These are phyloP conservation scores for Anhinga anhinga DNA, from an alignment of 2,113 vertebrate species.

Conservation along the genomic window DNA sequence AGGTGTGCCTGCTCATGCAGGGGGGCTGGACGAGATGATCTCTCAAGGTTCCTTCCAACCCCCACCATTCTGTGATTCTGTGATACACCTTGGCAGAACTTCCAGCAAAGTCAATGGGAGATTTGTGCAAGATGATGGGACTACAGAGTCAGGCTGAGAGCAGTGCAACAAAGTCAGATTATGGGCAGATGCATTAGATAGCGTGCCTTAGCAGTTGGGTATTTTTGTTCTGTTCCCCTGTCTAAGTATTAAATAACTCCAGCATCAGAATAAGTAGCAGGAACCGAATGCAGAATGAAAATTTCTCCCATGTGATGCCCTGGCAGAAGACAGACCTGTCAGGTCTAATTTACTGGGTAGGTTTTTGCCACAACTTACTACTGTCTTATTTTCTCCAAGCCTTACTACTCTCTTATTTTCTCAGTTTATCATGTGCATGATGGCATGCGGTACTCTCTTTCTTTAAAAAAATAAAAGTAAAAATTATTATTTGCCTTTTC, in stretches of 20 bases:
- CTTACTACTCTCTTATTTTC: not conserved
- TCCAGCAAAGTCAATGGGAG: not conserved
- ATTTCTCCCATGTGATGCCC: not conserved
- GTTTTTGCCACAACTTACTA: not conserved
- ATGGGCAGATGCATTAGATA: not conserved
- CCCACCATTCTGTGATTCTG: too few relatives aligned
- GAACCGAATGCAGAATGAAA: not conserved
- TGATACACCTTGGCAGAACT: not conserved
- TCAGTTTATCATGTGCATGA: not conserved
- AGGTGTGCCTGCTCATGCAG: too few relatives aligned
- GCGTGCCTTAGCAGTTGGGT: not conserved
- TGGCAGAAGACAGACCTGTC: not conserved
- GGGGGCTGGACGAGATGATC: too few relatives aligned
- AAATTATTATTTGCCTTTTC: not conserved
- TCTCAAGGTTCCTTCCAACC: too few relatives aligned
- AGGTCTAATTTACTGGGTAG: not conserved
- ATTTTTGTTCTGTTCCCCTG: not conserved
- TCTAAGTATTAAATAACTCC: not conserved
- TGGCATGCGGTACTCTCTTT: not conserved
- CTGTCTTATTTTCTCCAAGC: not conserved
- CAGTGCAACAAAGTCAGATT: not conserved
- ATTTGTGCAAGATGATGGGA: not conserved
- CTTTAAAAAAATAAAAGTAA: not conserved
- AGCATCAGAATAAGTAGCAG: not conserved
- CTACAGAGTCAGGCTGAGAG: not conserved